Conservation (phyloP, 2,797 vertebrate species). For the Bovichtus variegatus region DNA sequence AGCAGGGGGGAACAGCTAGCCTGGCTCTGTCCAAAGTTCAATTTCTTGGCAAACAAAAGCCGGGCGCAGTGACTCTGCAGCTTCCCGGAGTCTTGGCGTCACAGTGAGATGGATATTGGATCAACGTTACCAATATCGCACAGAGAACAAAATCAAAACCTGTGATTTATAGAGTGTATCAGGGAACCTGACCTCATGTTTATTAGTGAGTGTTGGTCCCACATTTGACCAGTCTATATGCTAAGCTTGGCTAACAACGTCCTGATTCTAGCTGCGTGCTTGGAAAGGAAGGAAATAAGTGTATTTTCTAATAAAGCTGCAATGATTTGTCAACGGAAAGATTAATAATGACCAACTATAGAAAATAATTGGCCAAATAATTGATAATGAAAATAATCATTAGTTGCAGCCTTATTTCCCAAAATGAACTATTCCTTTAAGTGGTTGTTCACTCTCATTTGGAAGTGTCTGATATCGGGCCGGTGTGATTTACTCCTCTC, state of each 20-base stretch:
- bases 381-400: no score
- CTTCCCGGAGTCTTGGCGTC: neutral
- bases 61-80: neutral
- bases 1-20: neutral
- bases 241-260: neutral
- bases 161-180: neutral
- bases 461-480: conserved; percentile 23
- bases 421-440: neutral
- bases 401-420: no score
- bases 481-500: neutral
- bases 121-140: no score
- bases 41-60: conserved; percentile 7
- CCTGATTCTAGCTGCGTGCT: neutral
- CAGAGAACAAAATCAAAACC: neutral
- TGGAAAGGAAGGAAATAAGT: neutral
- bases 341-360: no score
- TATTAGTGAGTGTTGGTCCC: no score
- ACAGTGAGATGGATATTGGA: neutral
- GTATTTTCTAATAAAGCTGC: neutral
- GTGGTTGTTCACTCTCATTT: neutral
- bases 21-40: conserved; percentile 3
- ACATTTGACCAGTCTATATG: neutral
- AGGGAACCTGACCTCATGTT: neutral
- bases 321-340: no score
- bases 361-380: no score